phyloP scores from a whole-genome alignment of 2,113 vertebrate genomes.

The Oncorhynchus tshawytscha region DNA sequence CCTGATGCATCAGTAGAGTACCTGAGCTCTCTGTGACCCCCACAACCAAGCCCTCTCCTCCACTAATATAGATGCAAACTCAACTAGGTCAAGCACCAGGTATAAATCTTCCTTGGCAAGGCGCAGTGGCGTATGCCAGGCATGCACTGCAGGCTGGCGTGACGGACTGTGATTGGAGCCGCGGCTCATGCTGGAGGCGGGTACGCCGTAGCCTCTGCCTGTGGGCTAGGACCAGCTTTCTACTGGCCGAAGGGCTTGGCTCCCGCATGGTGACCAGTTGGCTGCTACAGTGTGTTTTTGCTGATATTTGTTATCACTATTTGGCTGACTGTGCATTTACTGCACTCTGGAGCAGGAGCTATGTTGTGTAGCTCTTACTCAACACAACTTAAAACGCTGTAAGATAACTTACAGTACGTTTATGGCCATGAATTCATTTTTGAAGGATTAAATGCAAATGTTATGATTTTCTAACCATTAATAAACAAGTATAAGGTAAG shows the following conservation, averaged over 20 bases:
- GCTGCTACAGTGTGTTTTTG: conserved; percentile 73
- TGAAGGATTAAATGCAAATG: background rate
- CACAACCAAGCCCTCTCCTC: conserved; percentile 86
- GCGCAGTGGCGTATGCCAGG: conserved; percentile 8
- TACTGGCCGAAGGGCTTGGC: conserved; percentile 82
- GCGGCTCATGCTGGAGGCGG: conserved; percentile 74
- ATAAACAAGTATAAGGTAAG: background rate
- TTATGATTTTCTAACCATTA: background rate
- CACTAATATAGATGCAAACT: conserved; percentile 92
- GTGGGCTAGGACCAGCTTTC: conserved; percentile 78
- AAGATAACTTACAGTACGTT: conserved; percentile 10
- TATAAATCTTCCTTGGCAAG: conserved; percentile 91
- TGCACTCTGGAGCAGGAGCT: conserved; percentile 28
- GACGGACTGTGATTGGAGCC: conserved; percentile 72
- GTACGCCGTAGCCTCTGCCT: conserved; percentile 73
- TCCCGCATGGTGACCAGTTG: conserved; percentile 87
- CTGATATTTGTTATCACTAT: conserved; percentile 78
- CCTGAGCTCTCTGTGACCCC: conserved; percentile 88
- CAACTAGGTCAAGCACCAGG: conserved; percentile 96
- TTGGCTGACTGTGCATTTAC: conserved; percentile 70
- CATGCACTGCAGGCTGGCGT: conserved; percentile 76
- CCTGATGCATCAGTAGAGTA: conserved; percentile 88
- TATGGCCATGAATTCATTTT: background rate
- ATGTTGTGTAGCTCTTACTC: conserved; percentile 54
- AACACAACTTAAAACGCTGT: background rate